A percentile compares a stretch with the other conserved stretches of the same genome.
Conservation (phyloP, 2,113 vertebrate species). For the Piprites chloris region DNA sequence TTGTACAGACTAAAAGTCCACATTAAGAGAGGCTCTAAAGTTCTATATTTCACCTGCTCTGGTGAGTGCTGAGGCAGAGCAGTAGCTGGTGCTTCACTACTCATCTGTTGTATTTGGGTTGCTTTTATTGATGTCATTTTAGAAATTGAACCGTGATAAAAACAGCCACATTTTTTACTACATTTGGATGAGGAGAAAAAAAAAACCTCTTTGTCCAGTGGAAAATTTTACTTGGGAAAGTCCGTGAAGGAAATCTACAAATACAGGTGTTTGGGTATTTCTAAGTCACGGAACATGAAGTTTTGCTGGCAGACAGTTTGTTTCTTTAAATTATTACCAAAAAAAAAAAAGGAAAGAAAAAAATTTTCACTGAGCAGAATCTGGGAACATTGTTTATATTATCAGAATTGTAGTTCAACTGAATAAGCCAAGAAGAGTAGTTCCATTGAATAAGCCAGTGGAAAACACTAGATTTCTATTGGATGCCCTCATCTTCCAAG, state of each 20-base stretch:
- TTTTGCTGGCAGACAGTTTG: not conserved
- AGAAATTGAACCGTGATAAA: not conserved
- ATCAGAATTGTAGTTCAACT: not conserved
- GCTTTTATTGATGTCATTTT: not conserved
- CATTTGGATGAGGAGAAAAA: not conserved
- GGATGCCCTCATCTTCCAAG: not conserved
- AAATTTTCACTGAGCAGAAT: not conserved
- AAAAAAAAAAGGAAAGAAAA: not conserved
- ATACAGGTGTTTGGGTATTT: not conserved
- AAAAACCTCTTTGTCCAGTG: not conserved
- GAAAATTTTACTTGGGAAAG: not conserved
- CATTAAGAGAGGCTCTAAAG: not conserved
- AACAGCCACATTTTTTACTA: not conserved
- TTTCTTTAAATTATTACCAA: not conserved
- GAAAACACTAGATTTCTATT: not conserved
- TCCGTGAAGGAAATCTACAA: not conserved
- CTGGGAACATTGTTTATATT: not conserved
- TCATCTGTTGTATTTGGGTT: not conserved
- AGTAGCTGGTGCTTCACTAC: not conserved
- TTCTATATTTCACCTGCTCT: not conserved
- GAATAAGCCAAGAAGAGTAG: not conserved
- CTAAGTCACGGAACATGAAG: not conserved
- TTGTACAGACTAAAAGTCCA: constrained; percentile 27
- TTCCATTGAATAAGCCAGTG: not conserved
- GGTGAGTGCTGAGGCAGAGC: not conserved